These are phyloP conservation scores for Podotricha telesiphe DNA, from an alignment of 2,888 invertebrate genomes.

Conservation along the genomic window DNA sequence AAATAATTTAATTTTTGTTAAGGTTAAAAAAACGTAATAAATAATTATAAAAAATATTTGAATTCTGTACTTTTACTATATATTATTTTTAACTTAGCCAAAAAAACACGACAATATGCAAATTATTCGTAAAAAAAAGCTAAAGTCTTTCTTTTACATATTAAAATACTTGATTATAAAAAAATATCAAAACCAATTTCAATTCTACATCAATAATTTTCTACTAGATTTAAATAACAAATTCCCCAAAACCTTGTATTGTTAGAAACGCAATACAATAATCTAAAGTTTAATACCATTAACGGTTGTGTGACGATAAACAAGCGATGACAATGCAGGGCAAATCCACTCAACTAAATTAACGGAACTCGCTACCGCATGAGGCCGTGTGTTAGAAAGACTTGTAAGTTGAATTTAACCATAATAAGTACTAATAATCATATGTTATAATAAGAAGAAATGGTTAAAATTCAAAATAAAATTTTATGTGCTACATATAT, in stretches of 20 bases:
- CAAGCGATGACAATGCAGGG: conserved; percentile 80
- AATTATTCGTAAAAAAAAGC: too few species aligned
- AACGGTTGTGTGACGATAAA: conserved; percentile 73
- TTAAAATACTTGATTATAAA: background rate
- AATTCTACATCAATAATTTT: background rate
- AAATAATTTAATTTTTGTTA: too few species aligned
- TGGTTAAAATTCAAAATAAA: too few species aligned
- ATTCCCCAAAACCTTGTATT: conserved; percentile 34
- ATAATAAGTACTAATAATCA: background rate
- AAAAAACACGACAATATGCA: too few species aligned
- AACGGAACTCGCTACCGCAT: conserved; percentile 75
- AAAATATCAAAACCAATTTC: background rate
- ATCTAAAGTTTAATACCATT: conserved; percentile 82
- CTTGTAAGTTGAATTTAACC: conserved; percentile 38
- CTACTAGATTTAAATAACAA: conserved; percentile 25
- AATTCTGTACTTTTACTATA: too few species aligned
- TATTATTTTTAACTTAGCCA: too few species aligned
- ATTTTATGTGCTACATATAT: too few species aligned
- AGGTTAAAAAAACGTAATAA: too few species aligned
- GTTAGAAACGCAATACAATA: conserved; percentile 51
- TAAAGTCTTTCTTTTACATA: background rate
- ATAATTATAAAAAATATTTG: too few species aligned
- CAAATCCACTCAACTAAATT: conserved; percentile 82
- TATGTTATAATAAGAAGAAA: background rate
- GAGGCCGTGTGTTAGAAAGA: conserved; percentile 55